These are phyloP conservation scores for Bellardia bayeri DNA, from an alignment of 2,888 invertebrate species.

Conservation along the genomic window DNA sequence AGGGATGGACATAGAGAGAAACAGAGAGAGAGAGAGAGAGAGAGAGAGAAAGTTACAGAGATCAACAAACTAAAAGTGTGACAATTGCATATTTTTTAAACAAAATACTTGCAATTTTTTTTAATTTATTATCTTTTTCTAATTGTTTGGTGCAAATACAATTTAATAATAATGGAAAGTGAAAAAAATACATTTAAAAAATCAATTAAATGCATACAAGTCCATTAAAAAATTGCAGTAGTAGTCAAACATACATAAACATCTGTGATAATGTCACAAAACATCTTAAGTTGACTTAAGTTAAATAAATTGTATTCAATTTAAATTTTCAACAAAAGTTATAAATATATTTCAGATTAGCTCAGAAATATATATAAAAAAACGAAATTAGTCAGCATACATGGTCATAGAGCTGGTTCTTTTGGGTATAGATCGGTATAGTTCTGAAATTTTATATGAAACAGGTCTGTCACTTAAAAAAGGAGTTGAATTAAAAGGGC, in stretches of 20 bases:
- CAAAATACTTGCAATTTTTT: neutral
- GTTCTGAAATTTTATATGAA: too few relatives aligned
- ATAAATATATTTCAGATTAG: too few relatives aligned
- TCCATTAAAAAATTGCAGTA: slow-evolving; percentile 22
- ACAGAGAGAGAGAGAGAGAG: neutral
- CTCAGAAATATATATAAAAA: too few relatives aligned
- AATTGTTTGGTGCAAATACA: slow-evolving; percentile 51
- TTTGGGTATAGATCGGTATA: too few relatives aligned
- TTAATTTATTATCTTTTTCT: slow-evolving; percentile 7
- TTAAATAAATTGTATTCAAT: too few relatives aligned
- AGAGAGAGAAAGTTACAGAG: neutral
- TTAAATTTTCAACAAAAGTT: too few relatives aligned
- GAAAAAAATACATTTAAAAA: slow-evolving; percentile 38
- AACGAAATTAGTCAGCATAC: too few relatives aligned
- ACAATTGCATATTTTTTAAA: slow-evolving; percentile 60
- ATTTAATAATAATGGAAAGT: slow-evolving; percentile 44
- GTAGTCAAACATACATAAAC: neutral
- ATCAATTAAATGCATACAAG: slow-evolving; percentile 44
- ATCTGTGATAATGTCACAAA: neutral
- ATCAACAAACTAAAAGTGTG: slow-evolving; percentile 68
- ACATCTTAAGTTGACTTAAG: too few relatives aligned
- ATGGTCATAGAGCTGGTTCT: too few relatives aligned
- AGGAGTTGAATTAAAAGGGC: too few relatives aligned
- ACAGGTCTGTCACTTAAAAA: too few relatives aligned
- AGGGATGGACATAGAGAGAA: neutral